Evolutionary conservation across 2,888 invertebrate genomes (phyloP).

Genomic region (Halocaridina rubra): DNA sequence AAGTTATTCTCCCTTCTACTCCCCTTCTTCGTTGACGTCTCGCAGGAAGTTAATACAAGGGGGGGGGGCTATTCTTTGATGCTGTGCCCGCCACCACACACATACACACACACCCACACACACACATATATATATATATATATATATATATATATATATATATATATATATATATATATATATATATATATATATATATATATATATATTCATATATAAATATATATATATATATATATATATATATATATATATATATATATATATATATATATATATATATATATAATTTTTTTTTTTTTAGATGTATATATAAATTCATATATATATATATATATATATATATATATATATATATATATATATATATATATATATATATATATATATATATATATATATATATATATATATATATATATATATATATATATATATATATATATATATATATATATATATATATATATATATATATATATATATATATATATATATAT

Average conservation of each 20-base stretch:
- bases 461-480: conserved; percentile 32
- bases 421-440: conserved; percentile 33
- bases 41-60: too few species aligned
- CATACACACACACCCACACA: not conserved
- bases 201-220: not conserved
- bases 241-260: not conserved
- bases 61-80: too few species aligned
- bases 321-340: conserved; percentile 29
- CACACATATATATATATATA: not conserved
- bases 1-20: too few species aligned
- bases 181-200: not conserved
- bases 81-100: too few species aligned
- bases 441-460: conserved; percentile 31
- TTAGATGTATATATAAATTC: conserved; percentile 15
- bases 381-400: conserved; percentile 19
- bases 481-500: conserved; percentile 26
- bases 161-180: not conserved
- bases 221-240: not conserved
- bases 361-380: conserved; percentile 28
- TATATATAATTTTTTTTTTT: not conserved
- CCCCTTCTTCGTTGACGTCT: too few species aligned
- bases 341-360: conserved; percentile 28
- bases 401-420: conserved; percentile 27
- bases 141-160: not conserved
- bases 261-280: not conserved